Base-by-base conservation (phyloP, 2,113 vertebrate species). In the Scophthalmus maximus region DNA sequence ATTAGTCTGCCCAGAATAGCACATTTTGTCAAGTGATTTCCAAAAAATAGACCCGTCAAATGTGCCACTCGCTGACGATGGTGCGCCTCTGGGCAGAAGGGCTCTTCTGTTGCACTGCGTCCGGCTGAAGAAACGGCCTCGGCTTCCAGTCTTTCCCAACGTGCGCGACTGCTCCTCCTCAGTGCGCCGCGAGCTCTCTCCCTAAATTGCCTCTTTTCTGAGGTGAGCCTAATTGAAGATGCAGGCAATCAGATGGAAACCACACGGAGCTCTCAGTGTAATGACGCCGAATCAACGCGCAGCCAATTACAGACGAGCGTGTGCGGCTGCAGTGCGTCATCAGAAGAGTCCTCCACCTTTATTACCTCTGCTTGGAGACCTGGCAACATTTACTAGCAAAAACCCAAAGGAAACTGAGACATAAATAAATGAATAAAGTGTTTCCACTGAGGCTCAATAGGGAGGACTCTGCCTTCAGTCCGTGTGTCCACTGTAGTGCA, bases 1-100 rank as follows among this genome's bases (percentile, higher is more conserved):
- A 89, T 93, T 87, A 83, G 62, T 46, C 63, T 22, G 26, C 81
- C 76, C 57, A 82, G 79, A 91, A 88, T 82, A 83, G 85, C 72
- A 56, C n/a, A 70, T 83, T 75, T 84, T 75, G 87, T 85, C 80
- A 88, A n/a, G n/a, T n/a, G n/a, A n/a, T n/a, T n/a, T n/a, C n/a
- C n/a, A n/a, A n/a, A 73, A 91, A 92, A 92, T 92, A 93, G 91
- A 91, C 49, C 12, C 46, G 72, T 87, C 85, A 82, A 87, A 83
- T 83, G 82, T 89, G 85, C 78, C 78, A 66, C 52, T 56, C 32
- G 47, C 67, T 49, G 53, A 79, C n/a, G 73, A 67, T 9, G 62
- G 34, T 30, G 30, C 1, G 3, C 59, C 18, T 18, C 5, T 51
- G n/a, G 62, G 36, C 18, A n/a, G n/a, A n/a, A n/a, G n/a, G n/a